Evolutionary conservation across 2,113 vertebrate species (phyloP).

Genomic region (Actenoides lindsayi): DNA sequence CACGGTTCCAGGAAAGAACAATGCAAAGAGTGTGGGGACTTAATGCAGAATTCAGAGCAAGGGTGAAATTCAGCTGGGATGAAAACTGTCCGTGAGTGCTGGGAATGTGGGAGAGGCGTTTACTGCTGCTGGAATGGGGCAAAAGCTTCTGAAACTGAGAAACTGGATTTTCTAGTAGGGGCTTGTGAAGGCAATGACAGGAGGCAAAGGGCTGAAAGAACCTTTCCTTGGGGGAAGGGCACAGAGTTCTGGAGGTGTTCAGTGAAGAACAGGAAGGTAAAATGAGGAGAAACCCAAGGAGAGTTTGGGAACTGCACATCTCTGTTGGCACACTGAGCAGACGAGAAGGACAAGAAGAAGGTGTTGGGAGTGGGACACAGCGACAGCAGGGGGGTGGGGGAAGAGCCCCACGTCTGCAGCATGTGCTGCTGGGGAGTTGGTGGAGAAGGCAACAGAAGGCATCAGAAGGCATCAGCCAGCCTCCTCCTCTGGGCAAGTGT

Average conservation of each 20-base stretch:
- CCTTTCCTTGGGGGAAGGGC: not conserved
- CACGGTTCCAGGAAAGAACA: not conserved
- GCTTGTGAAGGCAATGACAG: not conserved
- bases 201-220: not conserved
- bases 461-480: not conserved
- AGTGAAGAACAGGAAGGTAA: not conserved
- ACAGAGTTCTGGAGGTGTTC: too few species aligned
- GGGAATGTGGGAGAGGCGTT: not conserved
- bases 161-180: not conserved
- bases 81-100: not conserved
- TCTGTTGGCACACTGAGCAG: not conserved
- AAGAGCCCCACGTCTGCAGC: not conserved
- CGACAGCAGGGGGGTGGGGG: too few species aligned
- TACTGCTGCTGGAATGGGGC: not conserved
- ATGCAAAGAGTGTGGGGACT: not conserved
- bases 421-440: accelerated
- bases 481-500: not conserved
- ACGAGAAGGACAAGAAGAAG: not conserved
- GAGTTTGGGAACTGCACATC: not conserved
- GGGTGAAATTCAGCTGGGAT: not conserved
- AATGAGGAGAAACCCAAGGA: not conserved
- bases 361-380: too few species aligned
- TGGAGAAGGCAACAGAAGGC: not conserved
- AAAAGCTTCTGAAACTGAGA: not conserved
- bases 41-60: not conserved